Evolutionary conservation across 2,797 vertebrate genomes (phyloP).

Genomic region (Siniperca scherzeri): DNA sequence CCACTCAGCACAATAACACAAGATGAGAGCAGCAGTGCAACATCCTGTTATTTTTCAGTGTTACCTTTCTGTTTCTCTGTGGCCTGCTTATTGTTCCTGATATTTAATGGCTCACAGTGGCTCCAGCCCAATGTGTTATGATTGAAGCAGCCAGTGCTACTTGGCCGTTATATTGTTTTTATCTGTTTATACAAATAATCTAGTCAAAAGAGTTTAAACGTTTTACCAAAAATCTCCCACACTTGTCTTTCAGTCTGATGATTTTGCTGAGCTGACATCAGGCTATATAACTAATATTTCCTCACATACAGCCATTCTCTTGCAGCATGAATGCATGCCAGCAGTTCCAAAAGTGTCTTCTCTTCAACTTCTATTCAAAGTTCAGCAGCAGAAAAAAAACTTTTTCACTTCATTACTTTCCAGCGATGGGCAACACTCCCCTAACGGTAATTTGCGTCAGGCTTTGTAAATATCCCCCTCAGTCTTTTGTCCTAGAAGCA

Average conservation of each 20-base stretch:
- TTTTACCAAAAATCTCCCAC: not conserved
- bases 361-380: not conserved
- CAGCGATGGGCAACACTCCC: no score
- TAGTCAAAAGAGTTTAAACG: not conserved
- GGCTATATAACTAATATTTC: not conserved
- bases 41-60: not conserved
- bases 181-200: not conserved
- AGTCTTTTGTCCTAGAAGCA: no score
- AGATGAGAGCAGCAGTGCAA: not conserved
- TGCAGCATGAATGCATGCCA: not conserved
- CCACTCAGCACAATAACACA: not conserved
- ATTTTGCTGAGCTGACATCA: not conserved
- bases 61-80: not conserved
- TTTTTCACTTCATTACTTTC: no score
- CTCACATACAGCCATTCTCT: not conserved
- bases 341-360: not conserved
- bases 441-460: no score
- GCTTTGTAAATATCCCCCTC: no score
- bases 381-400: no score
- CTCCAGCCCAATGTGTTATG: not conserved
- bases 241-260: not conserved
- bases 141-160: not conserved
- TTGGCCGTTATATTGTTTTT: not conserved
- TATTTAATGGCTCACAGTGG: not conserved
- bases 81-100: not conserved